These are phyloP conservation scores for Drosophila nannoptera DNA, from an alignment of 1,140 invertebrate genomes.

Conservation along the genomic window DNA sequence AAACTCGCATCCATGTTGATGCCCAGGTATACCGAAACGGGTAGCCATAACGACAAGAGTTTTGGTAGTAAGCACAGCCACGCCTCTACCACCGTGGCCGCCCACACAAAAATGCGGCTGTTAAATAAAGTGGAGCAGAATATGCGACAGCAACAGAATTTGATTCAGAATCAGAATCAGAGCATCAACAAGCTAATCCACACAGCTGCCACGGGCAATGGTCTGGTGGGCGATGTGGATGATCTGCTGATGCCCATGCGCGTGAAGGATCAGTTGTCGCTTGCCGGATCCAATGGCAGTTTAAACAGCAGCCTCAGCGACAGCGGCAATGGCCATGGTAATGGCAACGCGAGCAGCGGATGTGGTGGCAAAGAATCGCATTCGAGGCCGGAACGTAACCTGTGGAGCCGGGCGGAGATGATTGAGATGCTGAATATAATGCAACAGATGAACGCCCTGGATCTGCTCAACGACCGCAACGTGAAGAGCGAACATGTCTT, in stretches of 20 bases:
- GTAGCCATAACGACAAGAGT: conserved; percentile 39
- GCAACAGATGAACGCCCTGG: conserved; percentile 66
- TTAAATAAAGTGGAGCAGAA: conserved; percentile 68
- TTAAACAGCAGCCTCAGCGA: background rate
- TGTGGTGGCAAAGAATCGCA: conserved; percentile 19
- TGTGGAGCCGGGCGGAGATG: conserved; percentile 74
- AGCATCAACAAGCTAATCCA: conserved; percentile 61
- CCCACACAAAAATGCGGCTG: conserved; percentile 67
- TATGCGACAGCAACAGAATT: conserved; percentile 41
- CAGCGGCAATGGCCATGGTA: background rate
- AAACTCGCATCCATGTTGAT: conserved; percentile 57
- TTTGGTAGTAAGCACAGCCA: conserved; percentile 16
- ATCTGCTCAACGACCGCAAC: conserved; percentile 69
- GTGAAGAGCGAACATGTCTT: conserved; percentile 70
- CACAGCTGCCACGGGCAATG: conserved; percentile 62
- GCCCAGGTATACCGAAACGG: conserved; percentile 50
- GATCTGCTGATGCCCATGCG: conserved; percentile 66
- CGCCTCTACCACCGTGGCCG: conserved; percentile 56
- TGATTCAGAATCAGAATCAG: conserved; percentile 44
- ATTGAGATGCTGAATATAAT: conserved; percentile 71
- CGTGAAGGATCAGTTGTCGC: conserved; percentile 31
- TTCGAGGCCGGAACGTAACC: conserved; percentile 66
- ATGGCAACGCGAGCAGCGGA: conserved; percentile 4
- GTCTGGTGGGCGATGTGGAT: conserved; percentile 70
- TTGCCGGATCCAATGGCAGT: conserved; percentile 1